A percentile compares a stretch with the other conserved stretches of the same genome.
These are phyloP conservation scores for Saccopteryx bilineata DNA, from an alignment of 2,113 vertebrate genomes.

Conservation along the genomic window DNA sequence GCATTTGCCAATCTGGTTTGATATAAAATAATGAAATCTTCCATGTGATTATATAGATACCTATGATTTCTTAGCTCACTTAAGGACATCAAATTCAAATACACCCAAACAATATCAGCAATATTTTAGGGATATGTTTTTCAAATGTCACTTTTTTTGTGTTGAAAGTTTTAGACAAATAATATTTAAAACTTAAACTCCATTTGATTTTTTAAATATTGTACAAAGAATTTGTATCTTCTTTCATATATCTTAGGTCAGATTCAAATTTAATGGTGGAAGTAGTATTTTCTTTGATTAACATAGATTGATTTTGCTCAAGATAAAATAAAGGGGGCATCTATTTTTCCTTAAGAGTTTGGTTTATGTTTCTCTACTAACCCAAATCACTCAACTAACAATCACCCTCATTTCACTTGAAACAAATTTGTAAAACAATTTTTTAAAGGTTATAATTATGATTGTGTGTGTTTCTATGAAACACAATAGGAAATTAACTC, in stretches of 20 bases:
- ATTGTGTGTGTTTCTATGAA: slow-evolving; percentile 79
- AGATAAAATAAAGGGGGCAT: neutral
- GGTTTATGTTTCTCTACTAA: neutral
- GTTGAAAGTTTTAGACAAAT: slow-evolving; percentile 65
- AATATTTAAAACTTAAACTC: slow-evolving; percentile 62
- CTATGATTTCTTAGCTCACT: neutral
- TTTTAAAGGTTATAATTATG: slow-evolving; percentile 72
- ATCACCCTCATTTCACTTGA: slow-evolving; percentile 73
- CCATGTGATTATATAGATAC: neutral
- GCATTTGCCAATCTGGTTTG: neutral
- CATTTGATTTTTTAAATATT: neutral
- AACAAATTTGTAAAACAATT: slow-evolving; percentile 71
- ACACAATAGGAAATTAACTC: slow-evolving; percentile 90
- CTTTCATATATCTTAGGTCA: neutral
- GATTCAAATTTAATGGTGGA: neutral
- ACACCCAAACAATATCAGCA: slow-evolving; percentile 48
- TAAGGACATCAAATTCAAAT: slow-evolving; percentile 55
- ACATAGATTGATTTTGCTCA: neutral
- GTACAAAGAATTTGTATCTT: neutral
- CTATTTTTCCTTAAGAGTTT: slow-evolving; percentile 26
- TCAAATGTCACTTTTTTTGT: slow-evolving; percentile 61
- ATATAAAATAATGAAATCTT: slow-evolving; percentile 44
- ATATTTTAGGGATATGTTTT: slow-evolving; percentile 9
- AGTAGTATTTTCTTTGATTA: slow-evolving; percentile 14
- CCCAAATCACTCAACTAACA: slow-evolving; percentile 63